These are phyloP conservation scores for Entomobrya multifasciata DNA, from an alignment of 2,888 invertebrate genomes.

Conservation along the genomic window DNA sequence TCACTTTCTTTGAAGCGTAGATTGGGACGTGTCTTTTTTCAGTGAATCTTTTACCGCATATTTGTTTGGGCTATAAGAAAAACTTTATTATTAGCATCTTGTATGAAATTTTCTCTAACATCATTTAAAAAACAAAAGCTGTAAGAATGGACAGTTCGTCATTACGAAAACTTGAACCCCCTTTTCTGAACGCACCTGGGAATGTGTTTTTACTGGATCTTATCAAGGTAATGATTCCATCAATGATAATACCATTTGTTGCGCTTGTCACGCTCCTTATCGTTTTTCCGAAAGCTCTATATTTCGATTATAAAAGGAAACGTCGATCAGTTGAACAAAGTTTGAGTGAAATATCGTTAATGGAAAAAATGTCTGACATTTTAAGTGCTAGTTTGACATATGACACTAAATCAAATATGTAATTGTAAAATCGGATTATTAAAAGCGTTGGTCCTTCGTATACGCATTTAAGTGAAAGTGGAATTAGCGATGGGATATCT, in stretches of 20 bases:
- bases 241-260: slow-evolving; percentile 77
- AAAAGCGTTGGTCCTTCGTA: too few relatives aligned
- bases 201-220: slow-evolving; percentile 77
- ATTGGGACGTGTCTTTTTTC: too few relatives aligned
- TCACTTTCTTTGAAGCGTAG: too few relatives aligned
- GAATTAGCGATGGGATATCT: too few relatives aligned
- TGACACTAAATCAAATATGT: too few relatives aligned
- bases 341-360: too few relatives aligned
- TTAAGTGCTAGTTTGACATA: too few relatives aligned
- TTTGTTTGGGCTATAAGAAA: too few relatives aligned
- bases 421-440: too few relatives aligned
- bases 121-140: neutral
- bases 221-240: slow-evolving; percentile 73
- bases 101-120: neutral
- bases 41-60: too few relatives aligned
- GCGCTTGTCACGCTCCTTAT: slow-evolving; percentile 74
- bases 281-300: slow-evolving; percentile 74
- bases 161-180: slow-evolving; percentile 32
- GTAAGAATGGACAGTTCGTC: neutral
- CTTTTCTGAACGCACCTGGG: slow-evolving; percentile 78
- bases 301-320: slow-evolving; percentile 48
- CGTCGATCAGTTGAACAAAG: neutral
- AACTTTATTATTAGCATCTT: neutral
- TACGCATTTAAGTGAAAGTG: too few relatives aligned
- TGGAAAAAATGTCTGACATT: too few relatives aligned